phyloP scores from a whole-genome alignment of 2,888 invertebrate species.

The Plagiodera versicolora region DNA sequence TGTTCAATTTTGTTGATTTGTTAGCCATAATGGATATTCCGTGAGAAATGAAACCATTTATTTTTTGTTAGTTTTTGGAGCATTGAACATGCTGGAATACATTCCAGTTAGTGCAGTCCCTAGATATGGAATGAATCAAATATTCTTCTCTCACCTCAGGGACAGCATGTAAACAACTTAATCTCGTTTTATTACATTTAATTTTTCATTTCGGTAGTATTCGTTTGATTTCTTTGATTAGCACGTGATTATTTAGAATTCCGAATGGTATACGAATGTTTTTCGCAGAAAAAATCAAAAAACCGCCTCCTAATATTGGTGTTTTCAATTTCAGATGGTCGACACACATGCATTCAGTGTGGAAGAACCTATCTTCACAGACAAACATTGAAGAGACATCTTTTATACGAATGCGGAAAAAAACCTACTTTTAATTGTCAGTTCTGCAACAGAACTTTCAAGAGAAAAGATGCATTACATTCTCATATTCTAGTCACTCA shows the following conservation, averaged over 20 bases:
- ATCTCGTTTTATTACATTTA: too few relatives aligned
- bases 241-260: neutral
- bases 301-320: neutral
- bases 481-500: slow-evolving; percentile 28
- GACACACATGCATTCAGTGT: slow-evolving; percentile 53
- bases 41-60: too few relatives aligned
- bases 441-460: slow-evolving; percentile 33
- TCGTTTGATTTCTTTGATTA: neutral
- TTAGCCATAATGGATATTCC: too few relatives aligned
- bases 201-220: too few relatives aligned
- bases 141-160: too few relatives aligned
- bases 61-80: too few relatives aligned
- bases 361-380: slow-evolving; percentile 48
- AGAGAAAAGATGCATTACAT: slow-evolving; percentile 31
- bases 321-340: slow-evolving; percentile 22
- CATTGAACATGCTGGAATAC: too few relatives aligned
- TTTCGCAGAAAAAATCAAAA: neutral
- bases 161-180: too few relatives aligned
- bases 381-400: slow-evolving; percentile 40
- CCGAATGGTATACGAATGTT: neutral
- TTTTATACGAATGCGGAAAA: slow-evolving; percentile 38
- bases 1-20: too few relatives aligned
- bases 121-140: too few relatives aligned
- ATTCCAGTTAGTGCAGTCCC: too few relatives aligned
- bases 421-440: slow-evolving; percentile 39